Evolutionary conservation across 2,888 invertebrate genomes (phyloP), one percentile per base, ranked within the genome.

Genomic region (Polyommatus iphigenia): DNA sequence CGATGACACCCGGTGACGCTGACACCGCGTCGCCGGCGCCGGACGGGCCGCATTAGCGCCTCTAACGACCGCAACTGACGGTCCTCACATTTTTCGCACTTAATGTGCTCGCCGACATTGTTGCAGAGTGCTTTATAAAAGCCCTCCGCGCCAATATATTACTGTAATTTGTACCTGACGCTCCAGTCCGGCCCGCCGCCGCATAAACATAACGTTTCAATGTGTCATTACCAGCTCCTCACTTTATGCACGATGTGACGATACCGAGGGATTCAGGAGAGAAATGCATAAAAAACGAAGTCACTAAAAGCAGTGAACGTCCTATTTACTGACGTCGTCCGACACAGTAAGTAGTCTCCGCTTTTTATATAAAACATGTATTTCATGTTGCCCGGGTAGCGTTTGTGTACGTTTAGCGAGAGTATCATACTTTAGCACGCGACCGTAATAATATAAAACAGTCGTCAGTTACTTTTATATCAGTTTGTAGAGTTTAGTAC

Each of bases 1-100:
- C 50, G 0, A 4, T 50, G 50, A 50, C 50, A 84, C 89, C 87
- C 89, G 91, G 91, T 87, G 90, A 91, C 88, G 89, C 89, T 87
- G 87, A 89, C 90, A 90, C 88, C 18, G 59, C 20, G 24, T 4
- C 13, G 13, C 62, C 4, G 62, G 10, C 29, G 15, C 50, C 50
- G 20, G 29, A 15, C 29, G 29, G 20, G 15, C 67, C 29, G 29
- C 67, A 18, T 67, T 29, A 29, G 67, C 13, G 15, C 67, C 29
- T 18, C 67, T 5, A 67, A 10, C 67, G 67, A 67, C 67, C 67
- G 29, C 4, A 18, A 32, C 67, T 15, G 29, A 67, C 13, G 67
- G 67, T 15, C 67, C 67, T 29, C 67, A 32, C 67, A 67, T 67
- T 67, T 29, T 62, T 13, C 67, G 67, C 67, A 32, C 29, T 67